phyloP scores from a whole-genome alignment of 2,113 vertebrate genomes.

The Colistium nudipinnis region DNA sequence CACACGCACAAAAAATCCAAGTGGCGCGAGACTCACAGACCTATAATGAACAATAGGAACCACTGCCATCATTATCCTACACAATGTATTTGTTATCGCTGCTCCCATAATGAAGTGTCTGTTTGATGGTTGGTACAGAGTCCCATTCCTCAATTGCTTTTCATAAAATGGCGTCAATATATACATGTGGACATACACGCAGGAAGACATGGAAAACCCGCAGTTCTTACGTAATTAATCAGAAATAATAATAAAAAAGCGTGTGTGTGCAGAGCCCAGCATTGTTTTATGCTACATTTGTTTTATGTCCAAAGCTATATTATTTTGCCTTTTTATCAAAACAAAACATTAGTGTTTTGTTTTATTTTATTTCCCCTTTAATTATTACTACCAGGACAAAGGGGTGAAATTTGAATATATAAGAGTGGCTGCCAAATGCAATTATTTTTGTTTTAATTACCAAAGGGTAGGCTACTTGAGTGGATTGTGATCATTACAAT shows the following conservation, averaged over 20 bases:
- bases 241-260: conserved; percentile 51
- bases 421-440: background rate
- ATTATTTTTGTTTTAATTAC: background rate
- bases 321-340: conserved; percentile 29
- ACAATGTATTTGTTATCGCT: conserved; percentile 78
- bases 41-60: conserved; percentile 80
- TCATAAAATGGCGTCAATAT: conserved; percentile 77
- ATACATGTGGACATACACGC: conserved; percentile 57
- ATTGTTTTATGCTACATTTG: conserved; percentile 41
- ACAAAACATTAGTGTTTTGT: background rate
- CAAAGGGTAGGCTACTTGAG: background rate
- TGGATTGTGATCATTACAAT: background rate
- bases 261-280: conserved; percentile 38
- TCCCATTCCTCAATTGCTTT: conserved; percentile 78
- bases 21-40: conserved; percentile 68
- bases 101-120: conserved; percentile 79
- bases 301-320: conserved; percentile 41
- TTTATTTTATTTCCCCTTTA: conserved; percentile 1
- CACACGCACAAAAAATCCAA: conserved; percentile 54
- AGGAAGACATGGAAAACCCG: conserved; percentile 29
- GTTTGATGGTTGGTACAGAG: conserved; percentile 77
- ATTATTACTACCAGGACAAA: conserved; percentile 28
- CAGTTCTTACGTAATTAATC: conserved; percentile 69
- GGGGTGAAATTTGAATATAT: background rate
- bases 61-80: conserved; percentile 77